phyloP scores from a whole-genome alignment of 2,113 vertebrate species.

The Sinocyclocheilus anshuiensis region DNA sequence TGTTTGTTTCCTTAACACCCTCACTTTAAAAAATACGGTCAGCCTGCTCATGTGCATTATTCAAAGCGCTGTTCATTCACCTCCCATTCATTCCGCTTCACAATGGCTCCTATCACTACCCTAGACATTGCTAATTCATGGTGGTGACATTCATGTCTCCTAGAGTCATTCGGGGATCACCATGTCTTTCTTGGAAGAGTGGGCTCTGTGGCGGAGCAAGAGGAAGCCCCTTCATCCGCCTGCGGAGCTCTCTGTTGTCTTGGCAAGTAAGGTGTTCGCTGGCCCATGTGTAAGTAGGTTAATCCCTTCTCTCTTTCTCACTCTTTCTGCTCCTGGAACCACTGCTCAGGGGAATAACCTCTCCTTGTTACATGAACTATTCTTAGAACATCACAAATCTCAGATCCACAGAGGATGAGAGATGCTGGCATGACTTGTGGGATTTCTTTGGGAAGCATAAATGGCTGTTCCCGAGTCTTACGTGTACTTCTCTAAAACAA shows the following conservation, averaged over 20 bases:
- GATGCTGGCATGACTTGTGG: conserved; percentile 35
- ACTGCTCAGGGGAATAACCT: conserved; percentile 53
- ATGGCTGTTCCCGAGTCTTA: background rate
- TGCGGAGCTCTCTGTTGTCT: conserved; percentile 29
- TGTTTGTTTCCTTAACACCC: background rate
- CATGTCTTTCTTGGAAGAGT: background rate
- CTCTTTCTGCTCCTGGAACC: conserved; percentile 41
- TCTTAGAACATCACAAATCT: conserved; percentile 59
- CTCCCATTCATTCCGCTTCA: conserved; percentile 8
- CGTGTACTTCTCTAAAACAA: background rate
- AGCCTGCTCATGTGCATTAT: conserved; percentile 5
- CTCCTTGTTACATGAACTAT: conserved; percentile 58
- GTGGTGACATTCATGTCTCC: conserved; percentile 30
- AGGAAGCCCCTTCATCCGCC: conserved; percentile 42
- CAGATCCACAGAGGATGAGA: conserved; percentile 44
- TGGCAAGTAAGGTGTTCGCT: conserved; percentile 56
- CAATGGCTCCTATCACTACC: conserved; percentile 30
- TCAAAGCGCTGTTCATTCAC: conserved; percentile 16
- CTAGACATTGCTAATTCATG: conserved; percentile 38
- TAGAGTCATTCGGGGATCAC: conserved; percentile 4
- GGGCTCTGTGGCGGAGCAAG: background rate
- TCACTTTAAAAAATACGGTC: background rate
- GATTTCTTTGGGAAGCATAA: conserved; percentile 13
- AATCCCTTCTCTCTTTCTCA: conserved; percentile 55
- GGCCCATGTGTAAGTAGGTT: conserved; percentile 62